Evolutionary conservation across 2,113 vertebrate genomes (phyloP), one percentile per base, ranked within the genome.

Genomic region (Redunca redunca): DNA sequence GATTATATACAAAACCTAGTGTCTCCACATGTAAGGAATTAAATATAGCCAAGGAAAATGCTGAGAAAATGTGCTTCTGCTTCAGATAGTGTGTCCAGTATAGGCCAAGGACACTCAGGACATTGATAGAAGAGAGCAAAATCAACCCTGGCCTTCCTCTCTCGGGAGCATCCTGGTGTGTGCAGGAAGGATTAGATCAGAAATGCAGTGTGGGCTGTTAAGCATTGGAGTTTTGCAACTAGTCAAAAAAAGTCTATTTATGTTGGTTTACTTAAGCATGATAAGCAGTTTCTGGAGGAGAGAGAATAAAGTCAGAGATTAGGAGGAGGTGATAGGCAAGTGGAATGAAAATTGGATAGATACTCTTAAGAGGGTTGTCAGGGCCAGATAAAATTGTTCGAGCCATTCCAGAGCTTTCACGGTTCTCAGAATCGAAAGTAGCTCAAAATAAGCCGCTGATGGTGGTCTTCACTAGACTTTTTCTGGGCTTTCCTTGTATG

Each of bases 251-350:
- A 16, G 46, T 7, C 43, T 95, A 57, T 91, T 96, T 84, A 53
- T 83, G 25, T 94, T 90, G 86, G 82, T 91, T 95, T 88, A 78
- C 50, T 96, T 91, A 64, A 88, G 53, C 40, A 1, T 81, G 91
- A 89, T 78, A 95, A 74, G 71, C 46, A n/a, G 53, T 96, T 98
- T 96, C 88, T 90, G 36, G 50, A 78, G 40, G 78, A 95, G 52
- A 95, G 67, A 87, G 58, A 82, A 84, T 78, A 77, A 58, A 46
- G 19, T 28, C n/a, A 60, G 58, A 36, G 85, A 90, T 57, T 7
- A 90, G 91, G 52, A 78, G 81, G 52, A 83, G 88, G 14, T 46
- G 36, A 88, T n/a, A 96, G 62, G 46, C 74, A 91, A 82, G 25
- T 52, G 30, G 52, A 84, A 82, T 83, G 52, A 95, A 96, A 96